Percentiles rank a stretch among this genome's conserved stretches.
phyloP scores from a whole-genome alignment of 1,140 invertebrate species.

The Atta texana region DNA sequence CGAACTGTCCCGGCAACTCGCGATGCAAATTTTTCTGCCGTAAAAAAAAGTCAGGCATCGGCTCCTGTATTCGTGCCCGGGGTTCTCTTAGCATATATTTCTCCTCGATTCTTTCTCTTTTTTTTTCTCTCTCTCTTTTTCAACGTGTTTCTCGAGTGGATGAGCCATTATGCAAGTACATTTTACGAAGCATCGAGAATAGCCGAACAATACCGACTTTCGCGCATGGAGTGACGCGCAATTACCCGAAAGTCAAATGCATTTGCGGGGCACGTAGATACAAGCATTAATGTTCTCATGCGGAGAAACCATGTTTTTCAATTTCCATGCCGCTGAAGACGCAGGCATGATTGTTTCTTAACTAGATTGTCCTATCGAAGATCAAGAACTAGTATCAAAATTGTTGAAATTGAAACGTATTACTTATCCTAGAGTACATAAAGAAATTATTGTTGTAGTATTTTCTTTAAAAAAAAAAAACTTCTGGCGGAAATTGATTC shows the following conservation, averaged over 20 bases:
- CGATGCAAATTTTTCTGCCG: conserved; percentile 40
- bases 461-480: no score
- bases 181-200: conserved; percentile 38
- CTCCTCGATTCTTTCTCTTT: neutral
- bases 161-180: conserved; percentile 18
- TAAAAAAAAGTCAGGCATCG: conserved; percentile 37
- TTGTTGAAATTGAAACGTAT: no score
- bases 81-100: conserved; percentile 34
- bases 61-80: conserved; percentile 1
- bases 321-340: neutral
- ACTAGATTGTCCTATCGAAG: no score
- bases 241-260: neutral
- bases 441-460: no score
- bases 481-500: no score
- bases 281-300: neutral
- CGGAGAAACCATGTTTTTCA: neutral
- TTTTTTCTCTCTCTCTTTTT: neutral
- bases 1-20: conserved; percentile 44
- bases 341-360: no score
- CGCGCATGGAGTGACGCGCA: neutral
- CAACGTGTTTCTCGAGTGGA: conserved; percentile 6
- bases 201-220: neutral
- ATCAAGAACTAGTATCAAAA: no score
- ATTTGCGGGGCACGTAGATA: neutral
- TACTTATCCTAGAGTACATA: no score